Conservation (phyloP, 2,797 vertebrate species). For the Poecile montanus region DNA sequence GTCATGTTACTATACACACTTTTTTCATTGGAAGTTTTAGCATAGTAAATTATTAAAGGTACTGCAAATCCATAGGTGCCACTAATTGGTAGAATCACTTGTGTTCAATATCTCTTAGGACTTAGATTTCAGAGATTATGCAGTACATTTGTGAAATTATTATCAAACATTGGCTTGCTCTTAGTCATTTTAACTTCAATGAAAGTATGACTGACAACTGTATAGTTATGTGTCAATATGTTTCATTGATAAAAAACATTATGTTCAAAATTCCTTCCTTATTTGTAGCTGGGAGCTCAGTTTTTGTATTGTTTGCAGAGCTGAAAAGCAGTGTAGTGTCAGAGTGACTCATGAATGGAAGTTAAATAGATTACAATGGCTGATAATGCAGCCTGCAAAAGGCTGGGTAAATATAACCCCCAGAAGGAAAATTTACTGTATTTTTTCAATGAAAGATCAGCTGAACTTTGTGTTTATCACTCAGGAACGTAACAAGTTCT, state of each 20-base stretch:
- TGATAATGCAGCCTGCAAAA: conserved; percentile 4
- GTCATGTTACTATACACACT: neutral
- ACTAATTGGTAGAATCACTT: neutral
- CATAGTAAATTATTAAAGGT: neutral
- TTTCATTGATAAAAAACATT: neutral
- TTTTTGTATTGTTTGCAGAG: conserved; percentile 21
- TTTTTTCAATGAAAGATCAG: conserved; percentile 28
- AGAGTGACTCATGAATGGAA: conserved; percentile 40
- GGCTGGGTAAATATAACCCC: conserved; percentile 33
- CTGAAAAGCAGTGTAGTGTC: conserved; percentile 3
- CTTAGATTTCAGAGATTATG: neutral
- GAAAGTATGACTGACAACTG: neutral
- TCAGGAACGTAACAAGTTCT: conserved; percentile 36
- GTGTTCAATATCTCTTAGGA: neutral
- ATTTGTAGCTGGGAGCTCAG: neutral
- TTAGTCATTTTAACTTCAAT: neutral
- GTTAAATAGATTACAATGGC: conserved; percentile 21
- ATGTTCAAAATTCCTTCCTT: neutral
- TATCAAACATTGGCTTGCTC: neutral
- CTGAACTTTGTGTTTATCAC: conserved; percentile 46
- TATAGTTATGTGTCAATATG: neutral
- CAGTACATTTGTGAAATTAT: neutral
- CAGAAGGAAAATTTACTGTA: conserved; percentile 25
- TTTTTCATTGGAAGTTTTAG: neutral
- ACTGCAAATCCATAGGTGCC: neutral